Evolutionary conservation across 2,113 vertebrate species (phyloP).

Genomic region (Pavo muticus): DNA sequence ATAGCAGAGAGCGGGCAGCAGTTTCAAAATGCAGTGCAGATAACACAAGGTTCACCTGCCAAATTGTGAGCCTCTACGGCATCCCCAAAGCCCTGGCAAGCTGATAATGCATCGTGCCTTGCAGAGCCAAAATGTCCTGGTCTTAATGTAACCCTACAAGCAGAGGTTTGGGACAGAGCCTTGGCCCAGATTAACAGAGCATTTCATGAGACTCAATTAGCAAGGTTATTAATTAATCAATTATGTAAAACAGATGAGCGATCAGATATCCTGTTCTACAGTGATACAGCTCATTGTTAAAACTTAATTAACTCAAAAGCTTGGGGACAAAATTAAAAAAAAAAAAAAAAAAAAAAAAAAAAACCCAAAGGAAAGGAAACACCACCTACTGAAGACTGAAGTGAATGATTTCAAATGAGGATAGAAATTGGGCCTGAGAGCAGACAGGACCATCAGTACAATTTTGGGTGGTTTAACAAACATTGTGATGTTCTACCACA

Average conservation of each 20-base stretch:
- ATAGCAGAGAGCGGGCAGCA: not conserved
- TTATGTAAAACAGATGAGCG: slow-evolving; percentile 65
- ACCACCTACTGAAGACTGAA: not conserved
- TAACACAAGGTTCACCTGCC: not conserved
- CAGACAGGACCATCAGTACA: not conserved
- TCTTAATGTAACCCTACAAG: not conserved
- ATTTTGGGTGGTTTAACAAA: not conserved
- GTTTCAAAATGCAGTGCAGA: not conserved
- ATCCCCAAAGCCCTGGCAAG: not conserved
- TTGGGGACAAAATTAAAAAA: not conserved
- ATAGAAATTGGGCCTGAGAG: slow-evolving; percentile 12
- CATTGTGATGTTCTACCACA: not conserved
- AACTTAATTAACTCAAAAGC: slow-evolving; percentile 59
- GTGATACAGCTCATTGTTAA: slow-evolving; percentile 44
- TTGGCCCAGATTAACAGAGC: not conserved
- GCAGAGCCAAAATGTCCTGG: not conserved
- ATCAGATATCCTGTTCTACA: slow-evolving; percentile 25
- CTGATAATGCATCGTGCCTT: not conserved
- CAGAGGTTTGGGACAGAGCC: not conserved
- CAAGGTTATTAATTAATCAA: slow-evolving; percentile 71
- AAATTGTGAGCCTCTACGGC: not conserved
- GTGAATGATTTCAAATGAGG: not conserved
- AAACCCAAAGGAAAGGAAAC: not conserved
- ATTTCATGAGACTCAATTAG: slow-evolving; percentile 51
- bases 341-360: not conserved